Conservation (phyloP, 1,140 invertebrate species). For the Drosophila navojoa region DNA sequence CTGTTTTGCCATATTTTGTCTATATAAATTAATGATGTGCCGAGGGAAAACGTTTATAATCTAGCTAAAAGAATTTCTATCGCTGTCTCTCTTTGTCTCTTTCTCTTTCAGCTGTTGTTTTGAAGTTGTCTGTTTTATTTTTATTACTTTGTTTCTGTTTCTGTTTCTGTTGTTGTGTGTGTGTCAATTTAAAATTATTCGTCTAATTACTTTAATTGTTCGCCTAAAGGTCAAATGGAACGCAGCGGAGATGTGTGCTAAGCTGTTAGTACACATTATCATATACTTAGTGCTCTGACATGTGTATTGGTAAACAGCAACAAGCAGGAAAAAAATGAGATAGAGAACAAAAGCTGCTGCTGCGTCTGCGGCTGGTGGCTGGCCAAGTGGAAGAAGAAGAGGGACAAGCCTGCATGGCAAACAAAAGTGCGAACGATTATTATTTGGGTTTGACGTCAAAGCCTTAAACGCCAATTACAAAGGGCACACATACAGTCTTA, state of each 20-base stretch:
- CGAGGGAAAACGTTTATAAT: constrained; percentile 42
- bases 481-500: constrained; percentile 38
- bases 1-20: constrained; percentile 2
- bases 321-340: constrained; percentile 9
- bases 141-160: background rate
- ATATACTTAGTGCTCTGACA: constrained; percentile 11
- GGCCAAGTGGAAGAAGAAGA: background rate
- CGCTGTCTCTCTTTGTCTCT: too few species aligned
- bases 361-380: background rate
- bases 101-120: constrained; percentile 3
- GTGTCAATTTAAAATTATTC: constrained; percentile 68
- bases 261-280: constrained; percentile 24
- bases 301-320: constrained; percentile 12
- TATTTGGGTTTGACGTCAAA: constrained; percentile 81
- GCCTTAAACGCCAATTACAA: constrained; percentile 78
- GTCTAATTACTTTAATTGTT: constrained; percentile 76
- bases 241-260: background rate
- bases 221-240: constrained; percentile 53
- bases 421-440: constrained; percentile 78
- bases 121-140: constrained; percentile 7
- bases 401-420: constrained; percentile 31
- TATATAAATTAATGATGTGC: constrained; percentile 71
- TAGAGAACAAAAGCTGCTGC: constrained; percentile 29
- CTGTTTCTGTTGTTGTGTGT: too few species aligned
- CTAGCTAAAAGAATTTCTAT: constrained; percentile 10